Evolutionary conservation across 2,888 invertebrate species (phyloP), one percentile per base, ranked within the genome.

Genomic region (Pammene fasciana): DNA sequence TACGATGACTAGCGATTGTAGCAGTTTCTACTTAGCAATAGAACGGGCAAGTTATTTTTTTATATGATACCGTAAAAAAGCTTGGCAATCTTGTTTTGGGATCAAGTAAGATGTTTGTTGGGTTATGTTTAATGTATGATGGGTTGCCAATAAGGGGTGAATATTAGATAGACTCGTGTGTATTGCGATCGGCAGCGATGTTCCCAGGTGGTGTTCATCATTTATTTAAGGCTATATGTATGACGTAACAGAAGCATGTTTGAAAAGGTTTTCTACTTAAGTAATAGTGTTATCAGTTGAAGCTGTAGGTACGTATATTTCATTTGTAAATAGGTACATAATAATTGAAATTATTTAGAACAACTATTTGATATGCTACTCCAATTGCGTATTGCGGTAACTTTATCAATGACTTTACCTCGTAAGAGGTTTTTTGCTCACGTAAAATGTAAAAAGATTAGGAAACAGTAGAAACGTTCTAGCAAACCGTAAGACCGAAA

Each of bases 1-100:
- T 65, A 67, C 52, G 55, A 64, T 71, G 71, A 71, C 54, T 71
- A 14, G 64, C 10, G 9, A 48, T 60, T 61, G 13, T 18, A 34
- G 14, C 16, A n/a, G n/a, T 41, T 50, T 54, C 46, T 26, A 26
- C 26, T 26, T 26, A 26, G 26, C 43, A 57, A 50, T 45, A 34
- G 45, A 43, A 59, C 43, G 16, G 43, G 41, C 41, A 41, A 41
- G 43, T 45, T 45, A 62, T 62, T 18, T 26, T 62, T 62, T 52
- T 8, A 41, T 41, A 18, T 9, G 41, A 11, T 36, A 18, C 13
- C 50, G n/a, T n/a, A 5, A 43, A 54, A 67, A 38, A 38, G 13
- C 57, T 68, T 14, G 43, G 57, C 57, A 68, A 52, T n/a, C 41
- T 57, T 18, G 38, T 34, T 38, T 36, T 46, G 14, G 48, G 48